These are phyloP conservation scores for Hypotaenidia okinawae DNA, from an alignment of 2,797 vertebrate genomes.

Conservation along the genomic window DNA sequence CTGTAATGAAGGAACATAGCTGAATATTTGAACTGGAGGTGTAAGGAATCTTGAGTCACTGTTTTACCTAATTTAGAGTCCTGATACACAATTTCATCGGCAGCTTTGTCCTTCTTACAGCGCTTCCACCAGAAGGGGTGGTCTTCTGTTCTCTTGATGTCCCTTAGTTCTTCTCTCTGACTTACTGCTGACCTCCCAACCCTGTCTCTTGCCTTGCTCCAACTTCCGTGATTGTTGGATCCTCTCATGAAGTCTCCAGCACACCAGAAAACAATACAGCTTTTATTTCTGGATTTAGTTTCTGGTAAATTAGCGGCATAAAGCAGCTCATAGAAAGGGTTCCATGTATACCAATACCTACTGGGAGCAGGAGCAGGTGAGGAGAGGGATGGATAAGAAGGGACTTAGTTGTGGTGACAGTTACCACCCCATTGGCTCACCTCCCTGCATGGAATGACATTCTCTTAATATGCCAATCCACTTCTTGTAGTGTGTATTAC, in stretches of 20 bases:
- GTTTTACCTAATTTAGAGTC: not conserved
- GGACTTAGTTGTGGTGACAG: not conserved
- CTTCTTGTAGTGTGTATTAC: not conserved
- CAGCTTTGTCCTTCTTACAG: not conserved
- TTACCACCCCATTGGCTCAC: not conserved
- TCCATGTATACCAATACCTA: accelerated
- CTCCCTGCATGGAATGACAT: not conserved
- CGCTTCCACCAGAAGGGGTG: not conserved
- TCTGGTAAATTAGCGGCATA: not conserved
- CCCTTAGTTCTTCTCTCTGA: not conserved
- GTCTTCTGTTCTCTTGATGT: not conserved
- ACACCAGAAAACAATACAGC: not conserved
- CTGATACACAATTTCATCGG: not conserved
- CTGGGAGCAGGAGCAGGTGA: accelerated
- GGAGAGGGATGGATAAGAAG: not conserved
- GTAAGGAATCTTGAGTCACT: not conserved
- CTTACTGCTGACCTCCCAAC: not conserved
- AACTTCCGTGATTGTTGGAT: not conserved
- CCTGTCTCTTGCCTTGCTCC: not conserved
- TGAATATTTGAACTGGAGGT: not conserved
- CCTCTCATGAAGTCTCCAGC: not conserved
- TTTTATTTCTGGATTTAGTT: not conserved
- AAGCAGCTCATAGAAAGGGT: not conserved
- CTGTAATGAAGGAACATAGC: not conserved
- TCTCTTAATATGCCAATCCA: not conserved